Percentiles rank a stretch among this genome's conserved stretches.
Conservation (phyloP, 2,888 invertebrate species). For the Sinohyriopsis cumingii region DNA sequence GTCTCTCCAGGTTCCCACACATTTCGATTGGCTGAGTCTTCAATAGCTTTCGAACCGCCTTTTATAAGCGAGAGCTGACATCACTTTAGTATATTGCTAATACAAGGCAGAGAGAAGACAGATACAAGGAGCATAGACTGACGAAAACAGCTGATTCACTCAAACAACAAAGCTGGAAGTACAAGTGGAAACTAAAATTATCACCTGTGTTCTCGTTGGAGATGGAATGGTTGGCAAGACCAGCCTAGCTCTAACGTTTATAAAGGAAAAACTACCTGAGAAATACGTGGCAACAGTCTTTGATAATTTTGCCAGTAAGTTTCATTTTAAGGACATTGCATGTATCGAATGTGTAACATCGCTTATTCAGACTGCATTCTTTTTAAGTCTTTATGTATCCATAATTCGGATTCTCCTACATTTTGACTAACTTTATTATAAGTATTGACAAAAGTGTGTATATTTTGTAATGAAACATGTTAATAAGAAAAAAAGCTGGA, state of each 20-base stretch:
- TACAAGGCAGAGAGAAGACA: too few species aligned
- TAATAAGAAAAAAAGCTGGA: too few species aligned
- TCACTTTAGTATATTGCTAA: too few species aligned
- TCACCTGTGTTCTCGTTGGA: constrained; percentile 51
- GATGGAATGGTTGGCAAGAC: constrained; percentile 59
- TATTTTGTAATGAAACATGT: background rate
- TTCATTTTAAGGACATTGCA: background rate
- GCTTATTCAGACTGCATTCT: too few species aligned
- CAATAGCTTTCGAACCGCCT: too few species aligned
- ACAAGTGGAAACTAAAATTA: constrained; percentile 5
- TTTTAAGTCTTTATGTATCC: too few species aligned
- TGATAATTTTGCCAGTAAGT: constrained; percentile 51
- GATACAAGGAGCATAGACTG: background rate
- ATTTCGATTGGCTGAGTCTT: too few species aligned
- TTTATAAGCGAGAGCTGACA: too few species aligned
- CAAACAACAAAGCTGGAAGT: background rate
- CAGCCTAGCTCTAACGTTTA: constrained; percentile 42
- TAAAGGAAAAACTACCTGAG: constrained; percentile 15
- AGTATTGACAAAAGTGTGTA: background rate
- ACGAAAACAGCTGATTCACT: background rate
- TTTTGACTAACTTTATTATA: too few species aligned
- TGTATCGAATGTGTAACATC: too few species aligned
- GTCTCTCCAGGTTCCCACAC: too few species aligned
- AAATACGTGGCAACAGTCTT: constrained; percentile 48
- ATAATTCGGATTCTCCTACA: too few species aligned